Conservation (phyloP, 2,797 vertebrate species). For the Premnoplex brunnescens region DNA sequence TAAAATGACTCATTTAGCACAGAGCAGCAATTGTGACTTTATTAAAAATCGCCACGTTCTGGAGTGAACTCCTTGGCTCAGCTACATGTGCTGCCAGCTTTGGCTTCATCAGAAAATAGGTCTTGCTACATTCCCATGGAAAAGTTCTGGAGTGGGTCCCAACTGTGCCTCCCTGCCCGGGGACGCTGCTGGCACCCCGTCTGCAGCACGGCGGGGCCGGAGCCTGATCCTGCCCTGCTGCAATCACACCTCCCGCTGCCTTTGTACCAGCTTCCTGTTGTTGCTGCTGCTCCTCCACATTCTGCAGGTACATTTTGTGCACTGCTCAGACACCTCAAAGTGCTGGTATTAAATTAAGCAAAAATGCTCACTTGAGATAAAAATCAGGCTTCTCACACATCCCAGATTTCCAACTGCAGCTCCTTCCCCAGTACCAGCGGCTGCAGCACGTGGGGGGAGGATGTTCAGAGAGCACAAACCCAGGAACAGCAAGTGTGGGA, state of each 20-base stretch:
- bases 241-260: not conserved
- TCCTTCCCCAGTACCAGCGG: not conserved
- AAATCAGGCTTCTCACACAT: not conserved
- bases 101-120: slow-evolving; percentile 12
- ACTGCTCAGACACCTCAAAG: not conserved
- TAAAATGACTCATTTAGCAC: slow-evolving; percentile 63
- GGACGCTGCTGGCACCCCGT: not conserved
- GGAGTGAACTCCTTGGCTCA: slow-evolving; percentile 22
- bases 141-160: slow-evolving; percentile 29
- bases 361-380: not conserved
- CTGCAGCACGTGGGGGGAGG: rapidly evolving
- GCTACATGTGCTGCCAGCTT: slow-evolving; percentile 13
- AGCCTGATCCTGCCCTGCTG: not conserved
- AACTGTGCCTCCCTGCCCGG: not conserved
- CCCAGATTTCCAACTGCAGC: not conserved
- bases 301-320: not conserved
- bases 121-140: slow-evolving; percentile 49
- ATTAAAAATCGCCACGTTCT: slow-evolving; percentile 49
- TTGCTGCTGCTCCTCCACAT: not conserved
- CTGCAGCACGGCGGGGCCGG: rapidly evolving
- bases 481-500: not conserved
- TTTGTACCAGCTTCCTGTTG: not conserved
- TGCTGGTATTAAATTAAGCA: not conserved
- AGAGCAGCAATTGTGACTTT: slow-evolving; percentile 59
- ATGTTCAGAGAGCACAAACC: not conserved